These are phyloP conservation scores for Pomatorhinus ruficollis DNA, from an alignment of 2,113 vertebrate species.

Conservation along the genomic window DNA sequence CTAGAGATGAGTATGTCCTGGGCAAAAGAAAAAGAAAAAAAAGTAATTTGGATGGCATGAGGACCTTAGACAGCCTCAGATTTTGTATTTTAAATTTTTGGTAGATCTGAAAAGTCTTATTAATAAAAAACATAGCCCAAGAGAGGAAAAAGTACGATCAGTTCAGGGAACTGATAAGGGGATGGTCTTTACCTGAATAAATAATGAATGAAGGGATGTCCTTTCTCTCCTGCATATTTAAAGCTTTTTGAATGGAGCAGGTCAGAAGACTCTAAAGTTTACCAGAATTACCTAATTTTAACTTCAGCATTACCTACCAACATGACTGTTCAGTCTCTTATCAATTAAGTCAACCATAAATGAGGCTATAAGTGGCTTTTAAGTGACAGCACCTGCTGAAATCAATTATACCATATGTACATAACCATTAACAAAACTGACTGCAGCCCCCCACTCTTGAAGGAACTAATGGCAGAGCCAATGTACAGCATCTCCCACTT, in stretches of 20 bases:
- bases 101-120: neutral
- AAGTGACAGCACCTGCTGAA: neutral
- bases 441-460: neutral
- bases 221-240: neutral
- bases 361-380: neutral
- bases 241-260: neutral
- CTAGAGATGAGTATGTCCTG: neutral
- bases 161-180: neutral
- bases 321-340: neutral
- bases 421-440: neutral
- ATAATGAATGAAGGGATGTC: neutral
- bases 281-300: neutral
- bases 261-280: neutral
- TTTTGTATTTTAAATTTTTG: neutral
- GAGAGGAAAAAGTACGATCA: neutral
- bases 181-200: neutral
- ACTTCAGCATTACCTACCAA: neutral
- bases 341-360: neutral
- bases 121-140: neutral
- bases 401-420: neutral
- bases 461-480: neutral
- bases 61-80: neutral
- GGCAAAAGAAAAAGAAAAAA: neutral
- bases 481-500: neutral
- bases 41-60: neutral